These are phyloP conservation scores for Paramuricea clavata DNA, from an alignment of 92 coral and sea anemone species.

Conservation along the genomic window DNA sequence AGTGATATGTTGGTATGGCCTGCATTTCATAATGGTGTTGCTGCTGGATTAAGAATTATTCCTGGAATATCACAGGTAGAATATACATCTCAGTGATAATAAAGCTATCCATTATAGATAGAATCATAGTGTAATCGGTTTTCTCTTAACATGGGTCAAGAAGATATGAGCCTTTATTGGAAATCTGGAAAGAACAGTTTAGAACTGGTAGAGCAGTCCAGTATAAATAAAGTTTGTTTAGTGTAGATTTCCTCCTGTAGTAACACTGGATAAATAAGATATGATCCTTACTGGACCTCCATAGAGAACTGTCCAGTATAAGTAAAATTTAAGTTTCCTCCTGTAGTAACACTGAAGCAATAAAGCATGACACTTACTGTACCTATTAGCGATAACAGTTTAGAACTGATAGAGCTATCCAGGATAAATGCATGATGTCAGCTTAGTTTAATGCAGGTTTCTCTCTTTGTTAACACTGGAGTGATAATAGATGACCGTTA, in stretches of 20 bases:
- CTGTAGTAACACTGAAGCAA: too few relatives aligned
- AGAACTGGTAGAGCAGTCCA: not conserved
- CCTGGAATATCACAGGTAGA: constrained; percentile 94
- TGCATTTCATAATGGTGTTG: constrained; percentile 95
- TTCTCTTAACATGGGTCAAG: not conserved
- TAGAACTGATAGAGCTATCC: too few relatives aligned
- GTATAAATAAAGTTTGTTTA: not conserved
- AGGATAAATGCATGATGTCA: too few relatives aligned
- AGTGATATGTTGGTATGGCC: constrained; percentile 97
- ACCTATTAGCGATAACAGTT: too few relatives aligned
- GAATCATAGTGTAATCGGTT: too few relatives aligned
- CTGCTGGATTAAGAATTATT: constrained; percentile 92
- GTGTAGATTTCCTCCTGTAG: not conserved
- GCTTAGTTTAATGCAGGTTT: not conserved
- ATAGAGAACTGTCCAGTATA: too few relatives aligned
- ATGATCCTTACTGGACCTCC: too few relatives aligned
- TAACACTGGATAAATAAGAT: not conserved
- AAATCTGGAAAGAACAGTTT: not conserved
- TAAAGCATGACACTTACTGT: too few relatives aligned
- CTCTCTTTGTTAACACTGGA: not conserved
- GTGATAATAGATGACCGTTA: not conserved
- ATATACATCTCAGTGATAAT: not conserved
- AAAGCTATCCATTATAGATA: not conserved
- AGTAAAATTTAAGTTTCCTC: too few relatives aligned
- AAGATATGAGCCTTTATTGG: too few relatives aligned